Evolutionary conservation across 2,888 invertebrate species (phyloP).

Genomic region (Eupithecia abbreviata): DNA sequence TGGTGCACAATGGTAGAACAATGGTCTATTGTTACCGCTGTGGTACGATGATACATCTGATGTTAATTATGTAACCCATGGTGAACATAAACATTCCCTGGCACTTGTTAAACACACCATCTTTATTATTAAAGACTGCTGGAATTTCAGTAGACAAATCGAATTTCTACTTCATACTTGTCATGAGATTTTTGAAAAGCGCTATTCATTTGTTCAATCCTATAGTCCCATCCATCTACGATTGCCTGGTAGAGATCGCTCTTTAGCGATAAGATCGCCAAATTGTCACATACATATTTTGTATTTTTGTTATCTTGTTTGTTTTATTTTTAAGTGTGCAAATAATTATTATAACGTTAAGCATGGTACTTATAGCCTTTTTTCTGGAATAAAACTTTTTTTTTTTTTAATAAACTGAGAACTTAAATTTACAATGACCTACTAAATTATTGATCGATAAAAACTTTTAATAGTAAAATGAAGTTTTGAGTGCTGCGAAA

Average conservation of each 20-base stretch:
- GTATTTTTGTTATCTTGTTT: no score
- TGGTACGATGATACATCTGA: slow-evolving; percentile 43
- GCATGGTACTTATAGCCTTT: no score
- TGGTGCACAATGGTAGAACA: slow-evolving; percentile 61
- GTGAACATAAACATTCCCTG: slow-evolving; percentile 45
- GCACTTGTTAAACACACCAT: slow-evolving; percentile 23
- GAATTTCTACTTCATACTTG: not conserved
- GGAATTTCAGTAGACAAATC: not conserved
- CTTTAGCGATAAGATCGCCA: no score
- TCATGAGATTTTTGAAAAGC: not conserved
- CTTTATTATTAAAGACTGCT: not conserved
- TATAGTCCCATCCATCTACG: no score
- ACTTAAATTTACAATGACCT: not conserved
- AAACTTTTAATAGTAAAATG: not conserved
- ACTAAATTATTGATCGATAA: not conserved
- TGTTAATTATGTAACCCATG: slow-evolving; percentile 44
- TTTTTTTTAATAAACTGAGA: not conserved
- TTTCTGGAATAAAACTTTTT: not conserved
- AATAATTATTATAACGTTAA: no score
- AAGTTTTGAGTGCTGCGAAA: not conserved
- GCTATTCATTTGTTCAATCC: not conserved
- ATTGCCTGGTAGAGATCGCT: no score
- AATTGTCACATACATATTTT: no score
- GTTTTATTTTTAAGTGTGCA: no score
- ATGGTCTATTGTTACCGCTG: slow-evolving; percentile 66